Evolutionary conservation across 2,888 invertebrate species (phyloP).

Genomic region (Tribolium freemani): DNA sequence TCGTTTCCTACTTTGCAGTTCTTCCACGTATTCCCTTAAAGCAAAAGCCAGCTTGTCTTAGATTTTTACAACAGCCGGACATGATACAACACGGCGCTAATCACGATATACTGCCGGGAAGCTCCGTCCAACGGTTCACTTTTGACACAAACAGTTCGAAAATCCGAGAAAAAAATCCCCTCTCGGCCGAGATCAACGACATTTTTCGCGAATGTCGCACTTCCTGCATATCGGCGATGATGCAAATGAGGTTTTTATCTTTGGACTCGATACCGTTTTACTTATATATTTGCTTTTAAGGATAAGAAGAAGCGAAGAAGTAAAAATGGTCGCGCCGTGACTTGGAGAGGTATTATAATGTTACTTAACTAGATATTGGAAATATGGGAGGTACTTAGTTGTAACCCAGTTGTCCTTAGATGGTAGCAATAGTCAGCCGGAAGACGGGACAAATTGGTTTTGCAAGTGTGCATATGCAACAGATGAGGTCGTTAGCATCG

Average conservation of each 20-base stretch:
- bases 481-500: slow-evolving; percentile 55
- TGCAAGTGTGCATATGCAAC: slow-evolving; percentile 47
- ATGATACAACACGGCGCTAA: slow-evolving; percentile 39
- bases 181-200: slow-evolving; percentile 26
- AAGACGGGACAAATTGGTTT: slow-evolving; percentile 54
- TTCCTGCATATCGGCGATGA: slow-evolving; percentile 17
- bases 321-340: slow-evolving; percentile 29
- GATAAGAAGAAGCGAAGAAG: background rate
- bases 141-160: slow-evolving; percentile 15
- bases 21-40: slow-evolving; percentile 43
- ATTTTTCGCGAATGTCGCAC: slow-evolving; percentile 27
- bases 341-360: slow-evolving; percentile 46
- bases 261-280: slow-evolving; percentile 21
- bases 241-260: slow-evolving; percentile 33
- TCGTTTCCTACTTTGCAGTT: slow-evolving; percentile 30
- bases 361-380: slow-evolving; percentile 58
- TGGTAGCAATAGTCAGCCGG: slow-evolving; percentile 52
- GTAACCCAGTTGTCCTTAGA: slow-evolving; percentile 60
- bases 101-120: slow-evolving; percentile 31
- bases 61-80: slow-evolving; percentile 33
- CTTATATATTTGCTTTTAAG: slow-evolving; percentile 13
- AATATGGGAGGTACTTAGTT: slow-evolving; percentile 56
- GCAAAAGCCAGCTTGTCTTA: slow-evolving; percentile 36
- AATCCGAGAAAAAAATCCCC: slow-evolving; percentile 4
- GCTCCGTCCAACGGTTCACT: slow-evolving; percentile 30